Conservation (phyloP, 2,888 invertebrate species). For the Teinopalpus imperialis region DNA sequence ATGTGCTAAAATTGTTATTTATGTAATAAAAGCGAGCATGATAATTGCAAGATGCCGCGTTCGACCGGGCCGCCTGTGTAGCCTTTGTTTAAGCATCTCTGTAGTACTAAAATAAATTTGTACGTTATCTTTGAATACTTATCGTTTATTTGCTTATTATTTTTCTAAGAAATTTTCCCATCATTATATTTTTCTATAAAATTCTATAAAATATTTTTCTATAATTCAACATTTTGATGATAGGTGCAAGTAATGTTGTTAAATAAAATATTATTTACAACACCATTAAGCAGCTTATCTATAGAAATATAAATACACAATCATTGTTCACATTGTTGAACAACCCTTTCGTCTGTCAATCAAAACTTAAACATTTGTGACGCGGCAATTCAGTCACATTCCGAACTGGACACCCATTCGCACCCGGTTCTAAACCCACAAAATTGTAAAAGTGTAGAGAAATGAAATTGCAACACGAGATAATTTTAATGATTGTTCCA, state of each 20-base stretch:
- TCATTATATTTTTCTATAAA: no score
- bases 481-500: conserved; percentile 63
- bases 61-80: conserved; percentile 17
- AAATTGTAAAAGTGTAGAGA: conserved; percentile 47
- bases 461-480: conserved; percentile 67
- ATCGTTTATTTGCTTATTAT: conserved; percentile 29
- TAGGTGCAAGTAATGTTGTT: not conserved
- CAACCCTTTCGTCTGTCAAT: conserved; percentile 40
- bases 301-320: conserved; percentile 29
- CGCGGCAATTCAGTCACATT: conserved; percentile 35
- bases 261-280: conserved; percentile 14
- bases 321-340: conserved; percentile 2
- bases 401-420: conserved; percentile 31
- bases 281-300: conserved; percentile 5
- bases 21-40: conserved; percentile 40
- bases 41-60: conserved; percentile 33
- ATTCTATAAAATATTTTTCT: no score
- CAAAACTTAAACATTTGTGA: conserved; percentile 51
- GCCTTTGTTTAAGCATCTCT: conserved; percentile 7
- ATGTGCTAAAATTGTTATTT: conserved; percentile 44
- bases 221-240: no score
- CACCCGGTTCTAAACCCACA: conserved; percentile 38
- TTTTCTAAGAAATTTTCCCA: no score
- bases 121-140: conserved; percentile 18
- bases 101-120: conserved; percentile 1